A percentile compares a stretch with the other conserved stretches of the same genome.
phyloP scores from a whole-genome alignment of 2,888 invertebrate genomes.

The Troides aeacus region DNA sequence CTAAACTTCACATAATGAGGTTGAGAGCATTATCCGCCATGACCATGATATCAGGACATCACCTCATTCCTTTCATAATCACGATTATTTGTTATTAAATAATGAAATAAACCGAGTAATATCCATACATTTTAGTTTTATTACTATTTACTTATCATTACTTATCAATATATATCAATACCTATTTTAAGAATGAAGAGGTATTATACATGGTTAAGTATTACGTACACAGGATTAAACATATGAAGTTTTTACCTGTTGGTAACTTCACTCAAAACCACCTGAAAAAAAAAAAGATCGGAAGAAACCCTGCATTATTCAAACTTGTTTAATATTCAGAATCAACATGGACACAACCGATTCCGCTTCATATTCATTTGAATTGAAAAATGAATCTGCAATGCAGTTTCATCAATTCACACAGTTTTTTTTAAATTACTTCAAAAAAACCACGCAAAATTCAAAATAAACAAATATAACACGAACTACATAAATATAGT shows the following conservation, averaged over 20 bases:
- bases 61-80: too few species aligned
- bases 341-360: constrained; percentile 39
- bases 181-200: not conserved
- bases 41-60: too few species aligned
- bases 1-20: too few species aligned
- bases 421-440: not conserved
- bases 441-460: not conserved
- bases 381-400: constrained; percentile 7
- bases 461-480: too few species aligned
- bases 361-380: constrained; percentile 30
- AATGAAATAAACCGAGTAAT: too few species aligned
- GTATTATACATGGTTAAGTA: not conserved
- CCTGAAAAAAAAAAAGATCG: too few species aligned
- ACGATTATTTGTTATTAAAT: too few species aligned
- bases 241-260: not conserved
- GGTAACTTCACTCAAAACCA: not conserved
- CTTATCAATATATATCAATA: too few species aligned
- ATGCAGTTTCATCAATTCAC: constrained; percentile 4
- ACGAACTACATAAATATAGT: too few species aligned
- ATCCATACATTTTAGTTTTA: too few species aligned
- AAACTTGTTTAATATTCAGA: constrained; percentile 38
- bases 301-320: constrained; percentile 18
- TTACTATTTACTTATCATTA: too few species aligned
- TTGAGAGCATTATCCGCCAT: too few species aligned
- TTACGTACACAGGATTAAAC: not conserved